These are phyloP conservation scores for Epinotia brunnichana DNA, from an alignment of 2,888 invertebrate species.

Conservation along the genomic window DNA sequence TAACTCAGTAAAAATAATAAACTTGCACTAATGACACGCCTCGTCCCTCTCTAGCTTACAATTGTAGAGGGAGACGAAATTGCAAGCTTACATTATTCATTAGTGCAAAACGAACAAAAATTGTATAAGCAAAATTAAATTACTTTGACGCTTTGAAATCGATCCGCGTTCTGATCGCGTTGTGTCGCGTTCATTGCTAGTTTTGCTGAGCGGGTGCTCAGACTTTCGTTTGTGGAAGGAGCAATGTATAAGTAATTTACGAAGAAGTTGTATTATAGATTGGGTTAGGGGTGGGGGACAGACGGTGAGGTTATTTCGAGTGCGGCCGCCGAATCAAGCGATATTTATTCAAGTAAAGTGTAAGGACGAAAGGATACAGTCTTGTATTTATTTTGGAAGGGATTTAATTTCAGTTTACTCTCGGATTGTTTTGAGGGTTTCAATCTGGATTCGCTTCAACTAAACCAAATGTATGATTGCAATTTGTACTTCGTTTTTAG, in stretches of 20 bases:
- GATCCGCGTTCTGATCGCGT: slow-evolving; percentile 5
- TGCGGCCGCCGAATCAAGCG: slow-evolving; percentile 39
- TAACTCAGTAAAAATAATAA: slow-evolving; percentile 45
- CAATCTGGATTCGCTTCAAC: slow-evolving; percentile 15
- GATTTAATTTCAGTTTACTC: slow-evolving; percentile 43
- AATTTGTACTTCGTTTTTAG: background rate
- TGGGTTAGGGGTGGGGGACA: slow-evolving; percentile 7
- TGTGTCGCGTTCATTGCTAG: background rate
- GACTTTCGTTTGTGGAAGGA: background rate
- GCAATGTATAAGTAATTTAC: slow-evolving; percentile 19
- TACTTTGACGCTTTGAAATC: slow-evolving; percentile 36
- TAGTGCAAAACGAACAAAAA: slow-evolving; percentile 45
- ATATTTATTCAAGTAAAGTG: slow-evolving; percentile 44
- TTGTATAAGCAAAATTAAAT: slow-evolving; percentile 45
- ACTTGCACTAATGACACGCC: slow-evolving; percentile 43
- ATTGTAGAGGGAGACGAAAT: slow-evolving; percentile 33
- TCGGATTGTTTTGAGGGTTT: slow-evolving; percentile 9
- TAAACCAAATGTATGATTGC: slow-evolving; percentile 7
- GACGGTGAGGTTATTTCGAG: slow-evolving; percentile 41
- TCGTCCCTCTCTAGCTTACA: slow-evolving; percentile 32
- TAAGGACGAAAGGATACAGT: slow-evolving; percentile 44
- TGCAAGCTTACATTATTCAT: slow-evolving; percentile 42
- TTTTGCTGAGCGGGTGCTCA: background rate
- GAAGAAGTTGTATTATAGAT: background rate
- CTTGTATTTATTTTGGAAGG: slow-evolving; percentile 43